A percentile compares a stretch with the other conserved stretches of the same genome.
Conservation (phyloP, 1,140 invertebrate genomes). For the Hetaerina americana region DNA sequence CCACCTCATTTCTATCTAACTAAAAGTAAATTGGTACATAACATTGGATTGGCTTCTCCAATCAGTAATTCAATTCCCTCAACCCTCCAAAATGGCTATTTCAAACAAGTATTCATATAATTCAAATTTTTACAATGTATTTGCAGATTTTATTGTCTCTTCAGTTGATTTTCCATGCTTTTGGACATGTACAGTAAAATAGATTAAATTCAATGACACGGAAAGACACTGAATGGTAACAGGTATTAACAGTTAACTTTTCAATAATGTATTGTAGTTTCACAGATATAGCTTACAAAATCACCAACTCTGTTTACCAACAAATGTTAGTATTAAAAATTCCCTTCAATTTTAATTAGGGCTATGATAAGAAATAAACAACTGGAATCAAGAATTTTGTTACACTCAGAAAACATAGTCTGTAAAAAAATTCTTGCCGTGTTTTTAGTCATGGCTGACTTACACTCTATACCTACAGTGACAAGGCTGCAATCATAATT, state of each 20-base stretch:
- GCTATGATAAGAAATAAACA: background rate
- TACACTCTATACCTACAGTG: background rate
- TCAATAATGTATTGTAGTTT: background rate
- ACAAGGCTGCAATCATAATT: background rate
- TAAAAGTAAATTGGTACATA: no score
- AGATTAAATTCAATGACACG: background rate
- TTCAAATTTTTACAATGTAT: background rate
- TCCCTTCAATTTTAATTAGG: background rate
- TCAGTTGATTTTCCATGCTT: background rate
- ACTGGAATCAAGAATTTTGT: background rate
- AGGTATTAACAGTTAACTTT: background rate
- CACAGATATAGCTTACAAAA: background rate
- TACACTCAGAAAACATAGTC: background rate
- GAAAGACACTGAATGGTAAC: background rate
- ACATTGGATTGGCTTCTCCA: no score
- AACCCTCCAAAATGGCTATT: no score
- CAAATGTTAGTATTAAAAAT: background rate
- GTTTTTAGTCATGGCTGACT: background rate
- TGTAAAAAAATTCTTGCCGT: background rate
- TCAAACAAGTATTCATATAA: background rate
- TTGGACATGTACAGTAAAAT: background rate
- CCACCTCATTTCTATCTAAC: no score
- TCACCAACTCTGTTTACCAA: background rate
- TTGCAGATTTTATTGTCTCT: background rate
- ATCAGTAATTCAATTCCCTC: no score